phyloP scores from a whole-genome alignment of 2,797 vertebrate genomes.

The Muraenolepis orangiensis region DNA sequence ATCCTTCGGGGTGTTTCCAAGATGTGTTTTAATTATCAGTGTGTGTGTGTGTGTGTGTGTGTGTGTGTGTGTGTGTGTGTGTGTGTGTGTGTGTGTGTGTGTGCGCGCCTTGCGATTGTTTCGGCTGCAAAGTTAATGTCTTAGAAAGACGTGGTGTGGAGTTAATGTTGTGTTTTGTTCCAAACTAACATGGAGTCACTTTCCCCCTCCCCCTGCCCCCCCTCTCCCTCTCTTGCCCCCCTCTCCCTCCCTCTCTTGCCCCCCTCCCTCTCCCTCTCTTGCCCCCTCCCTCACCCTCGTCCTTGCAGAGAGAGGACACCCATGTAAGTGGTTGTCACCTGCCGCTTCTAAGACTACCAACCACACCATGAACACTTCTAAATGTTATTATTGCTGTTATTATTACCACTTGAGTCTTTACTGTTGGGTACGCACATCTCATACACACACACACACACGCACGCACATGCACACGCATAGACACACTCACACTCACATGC shows the following conservation, averaged over 20 bases:
- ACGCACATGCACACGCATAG: too few relatives aligned
- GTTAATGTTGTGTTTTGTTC: neutral
- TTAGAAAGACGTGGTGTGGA: neutral
- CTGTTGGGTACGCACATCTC: slow-evolving; percentile 24
- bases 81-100: neutral
- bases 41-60: too few relatives aligned
- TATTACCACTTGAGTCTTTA: slow-evolving; percentile 16
- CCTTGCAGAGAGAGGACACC: slow-evolving; percentile 3
- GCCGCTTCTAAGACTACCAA: neutral
- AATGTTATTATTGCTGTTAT: too few relatives aligned
- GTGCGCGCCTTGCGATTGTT: neutral
- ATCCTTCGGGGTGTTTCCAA: neutral
- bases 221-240: too few relatives aligned
- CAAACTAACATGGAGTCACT: neutral
- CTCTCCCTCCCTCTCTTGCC: too few relatives aligned
- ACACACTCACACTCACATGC: neutral
- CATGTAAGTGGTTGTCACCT: neutral
- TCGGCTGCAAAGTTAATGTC: neutral
- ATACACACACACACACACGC: too few relatives aligned
- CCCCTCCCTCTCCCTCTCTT: too few relatives aligned
- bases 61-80: neutral
- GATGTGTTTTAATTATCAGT: neutral
- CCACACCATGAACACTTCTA: neutral
- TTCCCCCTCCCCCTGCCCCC: too few relatives aligned
- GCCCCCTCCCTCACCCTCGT: too few relatives aligned